These are phyloP conservation scores for Parasteatoda lunata DNA, from an alignment of 2,888 invertebrate species.

Conservation along the genomic window DNA sequence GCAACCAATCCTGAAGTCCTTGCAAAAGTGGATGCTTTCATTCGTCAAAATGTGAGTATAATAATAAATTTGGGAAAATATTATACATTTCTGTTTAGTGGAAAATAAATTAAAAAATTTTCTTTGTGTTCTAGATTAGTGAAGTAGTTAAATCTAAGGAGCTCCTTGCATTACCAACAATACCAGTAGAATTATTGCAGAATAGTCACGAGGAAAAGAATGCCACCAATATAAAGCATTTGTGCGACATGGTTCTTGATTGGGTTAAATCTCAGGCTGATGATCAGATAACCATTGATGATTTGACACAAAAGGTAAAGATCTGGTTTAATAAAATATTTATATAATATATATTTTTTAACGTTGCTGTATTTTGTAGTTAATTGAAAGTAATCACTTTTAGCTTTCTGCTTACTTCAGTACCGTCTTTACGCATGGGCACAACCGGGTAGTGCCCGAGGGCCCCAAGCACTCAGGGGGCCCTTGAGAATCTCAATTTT, in stretches of 20 bases:
- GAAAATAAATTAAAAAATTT: background rate
- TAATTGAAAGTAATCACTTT: too few species aligned
- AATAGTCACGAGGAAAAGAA: conserved; percentile 82
- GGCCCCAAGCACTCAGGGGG: too few species aligned
- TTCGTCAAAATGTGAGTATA: conserved; percentile 80
- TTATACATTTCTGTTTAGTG: background rate
- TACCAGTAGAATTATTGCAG: conserved; percentile 84
- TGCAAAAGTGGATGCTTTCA: conserved; percentile 81
- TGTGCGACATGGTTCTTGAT: conserved; percentile 80
- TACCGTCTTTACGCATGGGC: too few species aligned
- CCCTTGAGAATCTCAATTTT: too few species aligned
- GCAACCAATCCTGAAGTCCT: conserved; percentile 78
- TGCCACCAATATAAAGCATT: conserved; percentile 77
- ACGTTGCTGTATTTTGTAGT: too few species aligned
- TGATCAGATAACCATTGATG: conserved; percentile 74
- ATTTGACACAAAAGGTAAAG: conserved; percentile 78
- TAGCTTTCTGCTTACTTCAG: too few species aligned
- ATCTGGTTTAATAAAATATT: background rate
- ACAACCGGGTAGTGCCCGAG: too few species aligned
- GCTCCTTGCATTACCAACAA: conserved; percentile 80
- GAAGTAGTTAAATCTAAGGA: conserved; percentile 80
- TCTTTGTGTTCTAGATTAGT: conserved; percentile 78
- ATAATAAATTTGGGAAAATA: background rate
- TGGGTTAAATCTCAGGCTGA: conserved; percentile 78
- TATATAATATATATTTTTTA: too few species aligned